Evolutionary conservation across 2,888 invertebrate genomes (phyloP).

Genomic region (Slavum lentiscoides): DNA sequence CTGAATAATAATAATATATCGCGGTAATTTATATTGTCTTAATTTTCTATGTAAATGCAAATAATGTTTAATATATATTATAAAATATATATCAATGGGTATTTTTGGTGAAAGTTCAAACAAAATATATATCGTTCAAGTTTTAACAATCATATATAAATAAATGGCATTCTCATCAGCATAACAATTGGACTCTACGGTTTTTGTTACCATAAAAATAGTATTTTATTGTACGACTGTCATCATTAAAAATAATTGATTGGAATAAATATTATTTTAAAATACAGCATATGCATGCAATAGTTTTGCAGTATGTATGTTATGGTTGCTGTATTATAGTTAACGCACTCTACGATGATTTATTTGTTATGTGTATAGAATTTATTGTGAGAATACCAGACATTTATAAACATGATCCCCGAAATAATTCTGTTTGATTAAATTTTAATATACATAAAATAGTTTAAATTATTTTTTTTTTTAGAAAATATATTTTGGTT

Average conservation of each 20-base stretch:
- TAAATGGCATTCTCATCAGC: constrained; percentile 7
- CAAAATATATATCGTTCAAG: neutral
- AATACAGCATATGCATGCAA: neutral
- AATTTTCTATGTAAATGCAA: too few relatives aligned
- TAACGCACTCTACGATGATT: constrained; percentile 6
- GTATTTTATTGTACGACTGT: constrained; percentile 14
- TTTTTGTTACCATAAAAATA: constrained; percentile 18
- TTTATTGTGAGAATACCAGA: neutral
- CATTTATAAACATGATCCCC: neutral
- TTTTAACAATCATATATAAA: constrained; percentile 18
- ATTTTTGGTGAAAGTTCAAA: neutral
- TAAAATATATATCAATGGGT: neutral
- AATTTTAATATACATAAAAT: too few relatives aligned
- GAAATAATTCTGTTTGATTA: neutral
- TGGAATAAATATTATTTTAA: constrained; percentile 33
- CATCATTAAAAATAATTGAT: constrained; percentile 42
- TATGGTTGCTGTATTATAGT: constrained; percentile 4
- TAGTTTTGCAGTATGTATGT: neutral
- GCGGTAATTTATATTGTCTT: too few relatives aligned
- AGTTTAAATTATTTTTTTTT: too few relatives aligned
- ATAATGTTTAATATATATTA: too few relatives aligned
- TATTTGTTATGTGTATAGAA: neutral
- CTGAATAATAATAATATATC: too few relatives aligned
- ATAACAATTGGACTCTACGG: constrained; percentile 8
- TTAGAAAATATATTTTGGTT: too few relatives aligned